Evolutionary conservation across 2,113 vertebrate species (phyloP).

Genomic region (Halcyon malimbica): DNA sequence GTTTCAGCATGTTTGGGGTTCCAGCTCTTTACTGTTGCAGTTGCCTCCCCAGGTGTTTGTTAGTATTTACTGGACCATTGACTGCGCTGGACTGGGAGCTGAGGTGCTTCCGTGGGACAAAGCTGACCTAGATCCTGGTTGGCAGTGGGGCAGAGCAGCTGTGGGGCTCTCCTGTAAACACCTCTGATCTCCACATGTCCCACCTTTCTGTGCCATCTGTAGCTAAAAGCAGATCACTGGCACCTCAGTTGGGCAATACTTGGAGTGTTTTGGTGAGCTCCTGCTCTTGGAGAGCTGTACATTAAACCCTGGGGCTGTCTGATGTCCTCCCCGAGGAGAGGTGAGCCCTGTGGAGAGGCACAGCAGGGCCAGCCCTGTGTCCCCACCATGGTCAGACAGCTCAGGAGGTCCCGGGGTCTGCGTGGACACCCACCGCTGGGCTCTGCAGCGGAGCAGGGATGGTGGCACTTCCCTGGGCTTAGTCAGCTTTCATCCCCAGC

Average conservation of each 20-base stretch:
- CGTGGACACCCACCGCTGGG: neutral
- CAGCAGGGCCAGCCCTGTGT: neutral
- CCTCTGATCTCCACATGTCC: neutral
- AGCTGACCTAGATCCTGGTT: neutral
- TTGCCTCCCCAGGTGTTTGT: neutral
- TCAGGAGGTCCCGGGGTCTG: too few relatives aligned
- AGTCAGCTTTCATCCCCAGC: neutral
- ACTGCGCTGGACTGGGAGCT: neutral
- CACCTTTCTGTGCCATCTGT: neutral
- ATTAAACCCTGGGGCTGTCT: neutral
- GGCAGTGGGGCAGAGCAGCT: neutral
- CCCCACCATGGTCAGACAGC: too few relatives aligned
- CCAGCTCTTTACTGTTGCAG: neutral
- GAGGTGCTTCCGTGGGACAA: neutral
- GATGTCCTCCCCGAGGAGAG: neutral
- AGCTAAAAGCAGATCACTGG: neutral
- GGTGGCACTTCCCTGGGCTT: neutral
- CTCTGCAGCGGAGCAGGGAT: neutral
- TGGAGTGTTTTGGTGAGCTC: neutral
- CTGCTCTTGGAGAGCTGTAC: neutral
- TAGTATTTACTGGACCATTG: neutral
- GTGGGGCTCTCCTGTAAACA: neutral
- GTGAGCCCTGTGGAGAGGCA: too few relatives aligned
- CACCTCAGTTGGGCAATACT: neutral
- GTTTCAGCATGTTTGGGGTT: neutral